phyloP scores from a whole-genome alignment of 2,797 vertebrate species.

The Coluber constrictor region DNA sequence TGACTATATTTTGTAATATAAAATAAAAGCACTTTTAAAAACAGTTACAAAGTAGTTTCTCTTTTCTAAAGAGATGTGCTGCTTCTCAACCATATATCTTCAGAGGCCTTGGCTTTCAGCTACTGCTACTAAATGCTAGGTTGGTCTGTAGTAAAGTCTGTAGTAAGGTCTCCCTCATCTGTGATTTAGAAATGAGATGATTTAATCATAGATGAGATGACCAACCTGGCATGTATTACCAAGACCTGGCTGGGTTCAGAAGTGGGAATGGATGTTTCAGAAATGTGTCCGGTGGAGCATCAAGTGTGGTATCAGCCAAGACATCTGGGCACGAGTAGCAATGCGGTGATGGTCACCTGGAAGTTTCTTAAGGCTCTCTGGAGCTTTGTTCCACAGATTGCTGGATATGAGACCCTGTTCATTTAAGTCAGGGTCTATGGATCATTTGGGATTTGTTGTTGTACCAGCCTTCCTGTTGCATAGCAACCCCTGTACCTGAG shows the following conservation, averaged over 20 bases:
- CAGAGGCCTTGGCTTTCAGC: neutral
- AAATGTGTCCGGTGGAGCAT: neutral
- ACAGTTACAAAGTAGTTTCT: neutral
- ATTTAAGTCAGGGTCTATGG: neutral
- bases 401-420: neutral
- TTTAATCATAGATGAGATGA: neutral
- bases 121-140: neutral
- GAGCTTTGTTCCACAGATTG: neutral
- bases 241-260: neutral
- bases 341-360: neutral
- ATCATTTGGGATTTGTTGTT: neutral
- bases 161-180: neutral
- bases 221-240: neutral
- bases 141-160: neutral
- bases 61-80: neutral
- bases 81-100: neutral
- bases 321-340: neutral
- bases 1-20: slow-evolving; percentile 38
- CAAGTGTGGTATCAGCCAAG: neutral
- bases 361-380: neutral
- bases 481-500: neutral
- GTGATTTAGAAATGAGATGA: neutral
- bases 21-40: slow-evolving; percentile 34
- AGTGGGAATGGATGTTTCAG: neutral
- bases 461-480: neutral